phyloP scores from a whole-genome alignment of 2,113 vertebrate species.

The Prunella fulvescens region DNA sequence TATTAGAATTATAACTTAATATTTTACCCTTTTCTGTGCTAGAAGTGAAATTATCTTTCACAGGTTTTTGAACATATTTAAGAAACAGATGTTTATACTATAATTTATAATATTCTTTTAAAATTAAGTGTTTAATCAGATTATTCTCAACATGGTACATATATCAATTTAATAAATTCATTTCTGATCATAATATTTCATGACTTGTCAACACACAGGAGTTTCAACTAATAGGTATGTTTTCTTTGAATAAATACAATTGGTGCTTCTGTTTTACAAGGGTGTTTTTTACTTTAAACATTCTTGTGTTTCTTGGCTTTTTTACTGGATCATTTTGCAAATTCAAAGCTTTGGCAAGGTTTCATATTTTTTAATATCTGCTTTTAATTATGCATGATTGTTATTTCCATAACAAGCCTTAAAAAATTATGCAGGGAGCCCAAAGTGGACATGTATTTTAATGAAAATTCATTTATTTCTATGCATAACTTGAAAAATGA shows the following conservation, averaged over 20 bases:
- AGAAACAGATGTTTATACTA: neutral
- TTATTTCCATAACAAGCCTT: neutral
- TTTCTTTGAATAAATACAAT: neutral
- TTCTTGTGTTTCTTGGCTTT: neutral
- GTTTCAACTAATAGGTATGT: neutral
- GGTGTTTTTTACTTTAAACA: neutral
- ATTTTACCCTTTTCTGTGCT: neutral
- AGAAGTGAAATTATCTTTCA: neutral
- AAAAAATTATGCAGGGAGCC: neutral
- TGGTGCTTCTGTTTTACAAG: neutral
- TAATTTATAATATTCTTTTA: neutral
- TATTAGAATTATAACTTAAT: neutral
- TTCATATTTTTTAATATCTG: neutral
- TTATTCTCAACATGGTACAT: neutral
- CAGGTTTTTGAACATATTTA: neutral
- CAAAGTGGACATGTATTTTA: neutral
- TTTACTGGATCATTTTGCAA: neutral
- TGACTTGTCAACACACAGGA: neutral
- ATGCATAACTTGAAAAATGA: neutral
- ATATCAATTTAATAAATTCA: neutral
- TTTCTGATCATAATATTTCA: neutral
- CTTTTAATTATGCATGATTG: neutral
- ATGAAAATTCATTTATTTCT: neutral
- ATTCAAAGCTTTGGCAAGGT: neutral
- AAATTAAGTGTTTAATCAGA: neutral